Percentiles rank a stretch among this genome's conserved stretches.
Evolutionary conservation across 2,888 invertebrate species (phyloP).

Genomic region (Resseliella maxima): DNA sequence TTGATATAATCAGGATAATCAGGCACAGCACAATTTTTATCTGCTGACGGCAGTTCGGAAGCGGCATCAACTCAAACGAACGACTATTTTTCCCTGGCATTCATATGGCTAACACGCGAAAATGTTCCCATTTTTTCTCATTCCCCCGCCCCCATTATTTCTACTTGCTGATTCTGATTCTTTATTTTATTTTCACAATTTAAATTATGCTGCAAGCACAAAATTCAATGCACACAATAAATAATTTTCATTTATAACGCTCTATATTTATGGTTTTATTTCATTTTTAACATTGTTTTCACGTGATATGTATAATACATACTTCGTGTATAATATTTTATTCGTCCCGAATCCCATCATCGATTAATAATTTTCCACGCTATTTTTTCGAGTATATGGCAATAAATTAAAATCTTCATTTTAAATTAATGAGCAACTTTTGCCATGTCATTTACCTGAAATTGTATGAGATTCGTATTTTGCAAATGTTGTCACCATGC

Average conservation of each 20-base stretch:
- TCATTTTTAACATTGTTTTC: neutral
- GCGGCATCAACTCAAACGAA: neutral
- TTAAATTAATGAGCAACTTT: neutral
- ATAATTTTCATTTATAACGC: neutral
- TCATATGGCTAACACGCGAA: neutral
- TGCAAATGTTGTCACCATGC: neutral
- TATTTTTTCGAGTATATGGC: neutral
- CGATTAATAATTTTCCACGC: neutral
- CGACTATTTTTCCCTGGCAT: neutral
- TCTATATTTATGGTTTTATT: neutral
- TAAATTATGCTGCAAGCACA: too few species aligned
- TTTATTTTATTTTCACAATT: too few species aligned
- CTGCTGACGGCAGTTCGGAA: neutral
- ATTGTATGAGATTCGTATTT: neutral
- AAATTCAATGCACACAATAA: neutral
- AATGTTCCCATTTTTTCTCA: neutral
- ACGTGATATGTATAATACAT: neutral
- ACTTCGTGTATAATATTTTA: too few species aligned
- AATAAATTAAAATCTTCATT: neutral
- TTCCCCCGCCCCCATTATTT: too few species aligned
- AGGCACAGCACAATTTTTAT: neutral
- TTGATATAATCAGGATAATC: slow-evolving; percentile 33
- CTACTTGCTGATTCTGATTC: too few species aligned
- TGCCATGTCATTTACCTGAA: neutral
- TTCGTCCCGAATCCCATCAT: neutral